Evolutionary conservation across 2,113 vertebrate species (phyloP).

Genomic region (Morone chrysops): DNA sequence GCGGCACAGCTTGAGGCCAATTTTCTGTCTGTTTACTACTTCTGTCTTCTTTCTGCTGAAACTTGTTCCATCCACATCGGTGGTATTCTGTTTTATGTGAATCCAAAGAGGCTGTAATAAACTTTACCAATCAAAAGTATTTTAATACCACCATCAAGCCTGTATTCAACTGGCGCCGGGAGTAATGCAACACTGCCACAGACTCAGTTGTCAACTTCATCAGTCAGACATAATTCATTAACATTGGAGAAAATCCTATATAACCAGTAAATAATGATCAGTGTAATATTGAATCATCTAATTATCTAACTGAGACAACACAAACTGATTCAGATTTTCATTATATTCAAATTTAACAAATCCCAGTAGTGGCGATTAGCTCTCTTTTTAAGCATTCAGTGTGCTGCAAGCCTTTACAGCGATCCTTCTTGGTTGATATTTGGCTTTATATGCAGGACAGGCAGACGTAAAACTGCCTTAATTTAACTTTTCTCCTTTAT

Average conservation of each 20-base stretch:
- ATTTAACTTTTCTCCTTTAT: background rate
- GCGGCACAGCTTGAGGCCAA: conserved; percentile 57
- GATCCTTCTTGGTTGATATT: conserved; percentile 3
- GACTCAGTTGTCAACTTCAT: conserved; percentile 14
- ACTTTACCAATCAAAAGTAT: conserved; percentile 36
- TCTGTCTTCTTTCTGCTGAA: conserved; percentile 43
- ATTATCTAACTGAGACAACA: conserved; percentile 4
- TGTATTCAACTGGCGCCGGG: conserved; percentile 25
- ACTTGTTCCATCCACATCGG: background rate
- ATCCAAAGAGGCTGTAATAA: conserved; percentile 39
- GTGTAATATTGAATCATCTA: conserved; percentile 3
- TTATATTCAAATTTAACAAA: background rate
- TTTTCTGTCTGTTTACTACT: conserved; percentile 46
- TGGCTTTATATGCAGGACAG: conserved; percentile 2
- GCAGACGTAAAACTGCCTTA: background rate
- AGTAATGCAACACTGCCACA: conserved; percentile 6
- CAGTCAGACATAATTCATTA: conserved; percentile 15
- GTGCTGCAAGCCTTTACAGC: background rate
- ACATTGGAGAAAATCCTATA: background rate
- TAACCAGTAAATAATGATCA: conserved; percentile 28
- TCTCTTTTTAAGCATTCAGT: conserved; percentile 20
- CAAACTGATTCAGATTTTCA: conserved; percentile 7
- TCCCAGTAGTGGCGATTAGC: background rate
- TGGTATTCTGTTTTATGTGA: conserved; percentile 28
- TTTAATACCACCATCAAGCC: conserved; percentile 20